These are phyloP conservation scores for Timema podura DNA, from an alignment of 2,888 invertebrate species.

Conservation along the genomic window DNA sequence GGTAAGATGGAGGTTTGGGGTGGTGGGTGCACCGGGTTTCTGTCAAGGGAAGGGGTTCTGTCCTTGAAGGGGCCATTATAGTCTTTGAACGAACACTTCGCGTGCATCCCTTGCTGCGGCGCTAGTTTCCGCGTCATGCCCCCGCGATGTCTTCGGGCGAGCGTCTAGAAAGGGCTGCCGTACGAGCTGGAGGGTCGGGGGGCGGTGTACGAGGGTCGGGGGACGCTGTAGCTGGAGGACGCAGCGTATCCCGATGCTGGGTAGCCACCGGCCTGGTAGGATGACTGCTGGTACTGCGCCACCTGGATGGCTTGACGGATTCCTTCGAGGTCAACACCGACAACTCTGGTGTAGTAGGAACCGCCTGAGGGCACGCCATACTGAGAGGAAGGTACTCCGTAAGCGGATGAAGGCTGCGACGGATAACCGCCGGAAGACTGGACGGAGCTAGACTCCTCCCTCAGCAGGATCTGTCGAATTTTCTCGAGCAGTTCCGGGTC, in stretches of 20 bases:
- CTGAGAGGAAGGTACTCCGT: constrained; percentile 63
- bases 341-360: constrained; percentile 56
- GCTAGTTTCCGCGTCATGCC: background rate
- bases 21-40: no score
- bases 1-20: no score
- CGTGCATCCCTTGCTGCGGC: no score
- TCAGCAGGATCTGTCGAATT: constrained; percentile 78
- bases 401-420: constrained; percentile 55
- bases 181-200: constrained; percentile 36
- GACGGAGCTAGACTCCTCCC: constrained; percentile 56
- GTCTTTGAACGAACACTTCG: no score
- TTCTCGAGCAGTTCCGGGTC: constrained; percentile 77
- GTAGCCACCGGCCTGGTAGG: constrained; percentile 50
- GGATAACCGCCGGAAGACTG: constrained; percentile 35
- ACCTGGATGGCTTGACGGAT: constrained; percentile 85
- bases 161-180: constrained; percentile 31
- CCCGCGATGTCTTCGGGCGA: background rate
- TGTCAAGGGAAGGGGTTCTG: no score
- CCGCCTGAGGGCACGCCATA: constrained; percentile 57
- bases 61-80: no score
- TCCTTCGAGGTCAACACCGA: constrained; percentile 80
- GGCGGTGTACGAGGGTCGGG: constrained; percentile 47
- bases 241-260: constrained; percentile 48
- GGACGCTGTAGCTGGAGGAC: constrained; percentile 35
- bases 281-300: constrained; percentile 73